phyloP scores from a whole-genome alignment of 2,113 vertebrate species.

The Sorex araneus region DNA sequence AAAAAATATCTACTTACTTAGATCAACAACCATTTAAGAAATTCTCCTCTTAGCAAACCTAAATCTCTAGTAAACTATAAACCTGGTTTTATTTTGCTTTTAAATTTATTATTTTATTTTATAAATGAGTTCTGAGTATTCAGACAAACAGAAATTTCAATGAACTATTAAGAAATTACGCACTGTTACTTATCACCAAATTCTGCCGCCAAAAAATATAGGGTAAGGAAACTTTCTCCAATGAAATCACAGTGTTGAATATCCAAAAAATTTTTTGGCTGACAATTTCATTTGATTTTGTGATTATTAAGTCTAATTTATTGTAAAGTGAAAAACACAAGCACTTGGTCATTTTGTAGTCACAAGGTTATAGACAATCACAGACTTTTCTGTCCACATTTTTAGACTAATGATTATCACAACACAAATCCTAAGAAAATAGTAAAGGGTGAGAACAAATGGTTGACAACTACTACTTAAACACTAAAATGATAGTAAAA shows the following conservation, averaged over 20 bases:
- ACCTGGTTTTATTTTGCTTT: no score
- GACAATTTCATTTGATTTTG: not conserved
- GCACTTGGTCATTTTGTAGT: not conserved
- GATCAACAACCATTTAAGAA: not conserved
- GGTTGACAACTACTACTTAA: not conserved
- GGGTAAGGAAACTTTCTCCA: not conserved
- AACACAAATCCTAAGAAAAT: not conserved
- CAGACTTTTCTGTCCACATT: conserved; percentile 1
- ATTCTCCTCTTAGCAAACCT: not conserved
- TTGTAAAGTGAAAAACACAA: not conserved
- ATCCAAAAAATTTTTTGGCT: not conserved
- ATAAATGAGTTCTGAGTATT: not conserved
- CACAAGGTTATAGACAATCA: not conserved
- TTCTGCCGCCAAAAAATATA: not conserved
- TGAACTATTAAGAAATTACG: not conserved
- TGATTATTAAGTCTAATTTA: not conserved
- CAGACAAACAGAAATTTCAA: not conserved
- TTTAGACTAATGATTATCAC: not conserved
- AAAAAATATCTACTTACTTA: conserved; percentile 11
- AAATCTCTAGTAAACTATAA: not conserved
- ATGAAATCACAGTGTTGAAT: not conserved
- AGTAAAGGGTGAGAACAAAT: not conserved
- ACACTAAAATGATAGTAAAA: not conserved
- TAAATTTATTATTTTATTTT: not conserved
- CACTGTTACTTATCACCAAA: not conserved